Base-by-base conservation (phyloP, 2,888 invertebrate species). In the Eupithecia vulgata region DNA sequence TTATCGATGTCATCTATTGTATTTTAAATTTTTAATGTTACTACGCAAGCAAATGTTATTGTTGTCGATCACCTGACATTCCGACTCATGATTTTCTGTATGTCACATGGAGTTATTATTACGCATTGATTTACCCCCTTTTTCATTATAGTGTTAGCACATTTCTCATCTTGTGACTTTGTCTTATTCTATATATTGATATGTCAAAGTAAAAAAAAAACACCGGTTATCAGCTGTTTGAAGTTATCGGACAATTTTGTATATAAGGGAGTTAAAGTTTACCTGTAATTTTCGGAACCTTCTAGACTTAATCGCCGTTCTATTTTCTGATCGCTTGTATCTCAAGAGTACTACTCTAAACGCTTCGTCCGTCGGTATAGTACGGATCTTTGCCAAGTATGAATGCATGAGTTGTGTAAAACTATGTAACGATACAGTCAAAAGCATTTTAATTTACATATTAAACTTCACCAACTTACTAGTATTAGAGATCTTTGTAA, bases 321-420 rank as follows among this genome's bases (percentile, higher is more conserved):
- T 89, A 89, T 87, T 88, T 57, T 57, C 81, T 81, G 84, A 84
- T 83, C 82, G 81, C 81, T 79, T 81, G 78, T 84, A 84, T 87
- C 82, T 81, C 78, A 81, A 82, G 81, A 81, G 85, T 84, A 59
- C 81, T 83, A 84, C 84, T 82, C 79, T 86, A 84, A 87, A 87
- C 88, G 87, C 86, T 85, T 82, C 83, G 85, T 84, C 85, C 87
- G 87, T n/a, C n/a, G n/a, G n/a, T 84, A 87, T 57, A 87, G 88
- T 88, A 87, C 81, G 37, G 80, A 89, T 78, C 89, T 86, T 80
- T 93, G 92, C 92, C 92, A 92, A 92, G 85, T 87, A 84, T 85
- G 83, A 83, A 81, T 82, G 79, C 79, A 80, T 84, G 83, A 85
- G 85, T 84, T 82, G 84, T 81, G 73, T 83, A 83, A 83, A 80